A percentile compares a stretch with the other conserved stretches of the same genome.
phyloP scores from a whole-genome alignment of 2,888 invertebrate species.

The Ferdinandea cuprea region DNA sequence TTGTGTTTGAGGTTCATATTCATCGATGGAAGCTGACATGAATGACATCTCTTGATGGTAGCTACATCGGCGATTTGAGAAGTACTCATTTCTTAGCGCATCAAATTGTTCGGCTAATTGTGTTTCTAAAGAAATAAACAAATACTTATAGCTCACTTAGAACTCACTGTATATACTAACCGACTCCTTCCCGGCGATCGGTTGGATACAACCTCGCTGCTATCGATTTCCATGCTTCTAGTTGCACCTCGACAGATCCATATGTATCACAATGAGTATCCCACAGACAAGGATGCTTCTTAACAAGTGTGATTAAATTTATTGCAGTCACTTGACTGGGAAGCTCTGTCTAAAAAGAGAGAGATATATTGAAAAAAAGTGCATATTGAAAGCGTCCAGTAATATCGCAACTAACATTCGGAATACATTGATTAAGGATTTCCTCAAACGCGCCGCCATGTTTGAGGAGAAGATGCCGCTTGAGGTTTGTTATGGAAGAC shows the following conservation, averaged over 20 bases:
- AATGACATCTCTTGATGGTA: constrained; percentile 10
- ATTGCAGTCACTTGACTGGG: background rate
- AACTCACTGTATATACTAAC: background rate
- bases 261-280: constrained; percentile 15
- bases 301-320: constrained; percentile 2
- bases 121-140: background rate
- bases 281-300: constrained; percentile 35
- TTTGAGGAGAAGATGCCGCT: constrained; percentile 9
- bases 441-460: constrained; percentile 1
- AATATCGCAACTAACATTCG: background rate
- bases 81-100: background rate
- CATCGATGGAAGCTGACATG: background rate
- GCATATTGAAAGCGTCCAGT: background rate
- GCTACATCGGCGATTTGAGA: background rate
- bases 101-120: constrained; percentile 11
- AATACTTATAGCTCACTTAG: background rate
- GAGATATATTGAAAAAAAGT: background rate
- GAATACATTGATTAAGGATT: background rate
- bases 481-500: constrained; percentile 24
- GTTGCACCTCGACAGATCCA: background rate
- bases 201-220: background rate
- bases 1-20: background rate
- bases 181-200: background rate
- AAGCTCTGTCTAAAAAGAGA: background rate
- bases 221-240: constrained; percentile 4